phyloP scores from a whole-genome alignment of 1,140 invertebrate genomes.

The Heterodera schachtii region DNA sequence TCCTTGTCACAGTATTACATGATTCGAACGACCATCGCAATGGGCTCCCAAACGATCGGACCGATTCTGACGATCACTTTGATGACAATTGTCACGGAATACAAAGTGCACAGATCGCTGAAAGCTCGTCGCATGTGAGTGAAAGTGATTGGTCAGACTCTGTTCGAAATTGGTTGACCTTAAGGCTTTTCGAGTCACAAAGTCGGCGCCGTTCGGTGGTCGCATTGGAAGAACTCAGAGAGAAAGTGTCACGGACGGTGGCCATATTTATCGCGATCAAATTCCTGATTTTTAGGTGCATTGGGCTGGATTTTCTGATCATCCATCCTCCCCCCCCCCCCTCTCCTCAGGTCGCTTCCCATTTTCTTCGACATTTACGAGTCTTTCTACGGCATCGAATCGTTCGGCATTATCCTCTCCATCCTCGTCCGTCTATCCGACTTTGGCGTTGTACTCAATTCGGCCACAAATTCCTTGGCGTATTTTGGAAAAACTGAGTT shows the following conservation, averaged over 20 bases:
- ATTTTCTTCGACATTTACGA: slow-evolving; percentile 56
- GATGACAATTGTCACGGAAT: slow-evolving; percentile 46
- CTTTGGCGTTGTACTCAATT: slow-evolving; percentile 52
- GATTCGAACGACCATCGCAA: slow-evolving; percentile 44
- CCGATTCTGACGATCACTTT: slow-evolving; percentile 43
- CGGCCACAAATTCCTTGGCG: slow-evolving; percentile 55
- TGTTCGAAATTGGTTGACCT: background rate
- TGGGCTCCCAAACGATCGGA: slow-evolving; percentile 48
- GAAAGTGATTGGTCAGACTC: background rate
- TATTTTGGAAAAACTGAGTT: slow-evolving; percentile 49
- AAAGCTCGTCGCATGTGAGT: slow-evolving; percentile 49
- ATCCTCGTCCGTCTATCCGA: slow-evolving; percentile 52
- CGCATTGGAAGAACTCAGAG: slow-evolving; percentile 48
- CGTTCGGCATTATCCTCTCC: slow-evolving; percentile 48
- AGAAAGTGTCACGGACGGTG: slow-evolving; percentile 52
- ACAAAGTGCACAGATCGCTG: slow-evolving; percentile 53
- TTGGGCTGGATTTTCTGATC: background rate
- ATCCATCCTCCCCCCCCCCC: background rate
- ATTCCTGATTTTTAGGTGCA: slow-evolving; percentile 50
- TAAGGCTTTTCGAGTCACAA: slow-evolving; percentile 54
- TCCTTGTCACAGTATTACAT: slow-evolving; percentile 41
- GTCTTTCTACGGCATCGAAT: slow-evolving; percentile 52
- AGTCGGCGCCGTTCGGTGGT: slow-evolving; percentile 49
- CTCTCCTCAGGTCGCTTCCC: slow-evolving; percentile 42
- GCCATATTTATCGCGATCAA: slow-evolving; percentile 55